Percentiles rank a stretch among this genome's conserved stretches.
phyloP scores from a whole-genome alignment of 2,113 vertebrate genomes.

The Aphelocoma coerulescens region DNA sequence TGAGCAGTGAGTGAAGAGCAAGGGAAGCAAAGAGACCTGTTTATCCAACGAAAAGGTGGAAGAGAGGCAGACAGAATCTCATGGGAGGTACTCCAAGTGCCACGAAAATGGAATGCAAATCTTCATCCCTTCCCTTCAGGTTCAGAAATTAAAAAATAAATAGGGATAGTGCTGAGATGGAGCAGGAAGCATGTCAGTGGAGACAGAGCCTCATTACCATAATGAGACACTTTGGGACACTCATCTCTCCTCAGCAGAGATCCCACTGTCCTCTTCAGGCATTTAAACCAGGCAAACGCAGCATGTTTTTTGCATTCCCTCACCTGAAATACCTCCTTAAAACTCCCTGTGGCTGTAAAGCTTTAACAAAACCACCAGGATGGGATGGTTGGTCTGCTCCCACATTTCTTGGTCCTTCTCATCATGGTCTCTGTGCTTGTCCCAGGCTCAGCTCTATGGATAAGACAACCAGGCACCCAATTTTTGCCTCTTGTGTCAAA shows the following conservation, averaged over 20 bases:
- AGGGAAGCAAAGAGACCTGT: neutral
- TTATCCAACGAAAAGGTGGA: neutral
- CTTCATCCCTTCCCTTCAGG: neutral
- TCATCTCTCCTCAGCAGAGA: neutral
- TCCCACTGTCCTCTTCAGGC: neutral
- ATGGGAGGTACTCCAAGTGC: neutral
- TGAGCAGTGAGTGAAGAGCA: neutral
- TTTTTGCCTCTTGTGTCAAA: neutral
- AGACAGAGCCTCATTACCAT: neutral
- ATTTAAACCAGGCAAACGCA: neutral
- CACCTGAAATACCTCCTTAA: neutral
- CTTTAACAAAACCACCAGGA: neutral
- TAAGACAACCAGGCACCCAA: neutral
- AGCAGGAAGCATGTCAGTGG: neutral
- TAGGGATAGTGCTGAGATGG: neutral
- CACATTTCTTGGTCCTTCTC: neutral
- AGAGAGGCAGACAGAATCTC: neutral
- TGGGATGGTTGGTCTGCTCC: neutral
- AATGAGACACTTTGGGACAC: neutral
- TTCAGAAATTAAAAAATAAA: neutral
- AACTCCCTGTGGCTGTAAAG: neutral
- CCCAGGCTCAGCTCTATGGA: neutral
- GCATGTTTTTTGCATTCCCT: neutral
- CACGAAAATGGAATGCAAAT: conserved; percentile 7
- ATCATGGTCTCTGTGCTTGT: neutral